These are phyloP conservation scores for Xestia sexstrigata DNA, from an alignment of 2,888 invertebrate species.

Conservation along the genomic window DNA sequence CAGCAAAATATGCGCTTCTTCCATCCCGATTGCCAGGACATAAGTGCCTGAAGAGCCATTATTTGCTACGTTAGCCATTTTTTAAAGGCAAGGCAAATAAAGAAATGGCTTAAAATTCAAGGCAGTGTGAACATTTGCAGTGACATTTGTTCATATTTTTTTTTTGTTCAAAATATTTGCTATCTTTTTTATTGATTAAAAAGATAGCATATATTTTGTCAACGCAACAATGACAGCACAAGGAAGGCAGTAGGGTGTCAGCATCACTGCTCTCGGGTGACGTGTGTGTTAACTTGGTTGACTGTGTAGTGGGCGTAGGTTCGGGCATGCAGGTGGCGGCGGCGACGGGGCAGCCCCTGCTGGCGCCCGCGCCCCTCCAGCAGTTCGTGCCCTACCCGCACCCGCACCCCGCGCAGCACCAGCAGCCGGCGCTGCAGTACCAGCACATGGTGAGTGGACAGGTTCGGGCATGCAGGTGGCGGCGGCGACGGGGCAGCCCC, in stretches of 20 bases:
- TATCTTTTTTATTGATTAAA: background rate
- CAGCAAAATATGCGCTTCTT: too few relatives aligned
- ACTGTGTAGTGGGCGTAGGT: slow-evolving; percentile 76
- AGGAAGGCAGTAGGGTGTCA: background rate
- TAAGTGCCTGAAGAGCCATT: background rate
- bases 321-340: slow-evolving; percentile 95
- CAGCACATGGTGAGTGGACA: slow-evolving; percentile 83
- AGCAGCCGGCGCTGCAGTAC: slow-evolving; percentile 88
- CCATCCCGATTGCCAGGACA: too few relatives aligned
- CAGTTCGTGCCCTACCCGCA: slow-evolving; percentile 92
- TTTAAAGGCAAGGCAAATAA: background rate
- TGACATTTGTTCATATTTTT: background rate
- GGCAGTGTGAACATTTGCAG: background rate
- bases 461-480: too few relatives aligned
- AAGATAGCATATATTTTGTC: too few relatives aligned
- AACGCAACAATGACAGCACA: background rate
- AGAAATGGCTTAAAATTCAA: background rate
- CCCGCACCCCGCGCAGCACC: slow-evolving; percentile 87
- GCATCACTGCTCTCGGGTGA: background rate
- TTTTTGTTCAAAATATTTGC: background rate
- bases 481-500: too few relatives aligned
- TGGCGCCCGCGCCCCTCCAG: slow-evolving; percentile 95
- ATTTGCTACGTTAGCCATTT: background rate
- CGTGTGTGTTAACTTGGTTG: slow-evolving; percentile 15
- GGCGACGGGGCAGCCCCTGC: slow-evolving; percentile 95